phyloP scores from a whole-genome alignment of 1,140 invertebrate genomes.

The Cheumatopsyche charites region DNA sequence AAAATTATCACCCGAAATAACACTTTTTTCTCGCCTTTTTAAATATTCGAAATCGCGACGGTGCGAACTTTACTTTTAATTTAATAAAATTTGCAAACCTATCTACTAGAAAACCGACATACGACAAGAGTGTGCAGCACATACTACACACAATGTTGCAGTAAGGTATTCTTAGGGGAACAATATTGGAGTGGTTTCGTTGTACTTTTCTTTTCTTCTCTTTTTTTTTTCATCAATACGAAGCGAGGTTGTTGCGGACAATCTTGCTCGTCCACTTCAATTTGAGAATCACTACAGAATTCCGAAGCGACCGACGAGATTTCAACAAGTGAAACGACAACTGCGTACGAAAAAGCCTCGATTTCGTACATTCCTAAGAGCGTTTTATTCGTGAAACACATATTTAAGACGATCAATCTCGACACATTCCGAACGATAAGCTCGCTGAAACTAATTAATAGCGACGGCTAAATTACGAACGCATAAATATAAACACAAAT shows the following conservation, averaged over 20 bases:
- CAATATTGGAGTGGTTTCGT: conserved; percentile 10
- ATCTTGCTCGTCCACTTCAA: background rate
- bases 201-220: background rate
- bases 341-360: background rate
- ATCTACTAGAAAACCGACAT: background rate
- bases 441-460: conserved; percentile 7
- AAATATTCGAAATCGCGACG: too few species aligned
- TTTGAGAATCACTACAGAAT: background rate
- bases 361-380: background rate
- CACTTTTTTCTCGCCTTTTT: too few species aligned
- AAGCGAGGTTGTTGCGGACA: background rate
- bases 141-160: conserved; percentile 7
- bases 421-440: background rate
- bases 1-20: too few species aligned
- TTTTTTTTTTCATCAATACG: conserved; percentile 5
- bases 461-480: conserved; percentile 14
- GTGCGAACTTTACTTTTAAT: too few species aligned
- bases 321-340: background rate
- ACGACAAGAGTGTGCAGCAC: background rate
- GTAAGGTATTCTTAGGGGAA: background rate
- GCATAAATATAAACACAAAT: background rate
- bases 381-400: background rate
- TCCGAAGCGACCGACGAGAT: background rate
- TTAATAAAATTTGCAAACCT: too few species aligned
- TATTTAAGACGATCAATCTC: background rate